A percentile compares a stretch with the other conserved stretches of the same genome.
Evolutionary conservation across 53 echinoderm and acorn worm species (phyloP).

Genomic region (Mesocentrotus franciscanus): DNA sequence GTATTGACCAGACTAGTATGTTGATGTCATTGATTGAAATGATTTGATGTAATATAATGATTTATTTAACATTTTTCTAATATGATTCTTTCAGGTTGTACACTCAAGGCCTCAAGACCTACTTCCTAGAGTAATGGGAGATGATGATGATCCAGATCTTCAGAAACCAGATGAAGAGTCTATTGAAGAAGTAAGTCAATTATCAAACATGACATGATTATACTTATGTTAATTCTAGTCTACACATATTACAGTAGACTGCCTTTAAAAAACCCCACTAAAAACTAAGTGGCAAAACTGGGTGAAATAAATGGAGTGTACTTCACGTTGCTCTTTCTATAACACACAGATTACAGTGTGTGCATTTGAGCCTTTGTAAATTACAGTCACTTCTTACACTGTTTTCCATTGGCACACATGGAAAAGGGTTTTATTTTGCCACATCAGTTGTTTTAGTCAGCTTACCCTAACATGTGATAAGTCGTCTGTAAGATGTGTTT

Average conservation of each 20-base stretch:
- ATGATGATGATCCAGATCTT: conserved; percentile 90
- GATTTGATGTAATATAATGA: neutral
- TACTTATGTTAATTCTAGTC: no score
- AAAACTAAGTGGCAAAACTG: neutral
- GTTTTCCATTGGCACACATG: no score
- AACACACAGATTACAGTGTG: no score
- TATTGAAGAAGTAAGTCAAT: conserved; percentile 86
- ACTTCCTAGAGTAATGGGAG: conserved; percentile 77
- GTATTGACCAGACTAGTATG: no score
- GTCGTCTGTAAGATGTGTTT: no score
- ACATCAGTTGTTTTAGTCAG: no score
- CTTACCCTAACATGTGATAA: no score
- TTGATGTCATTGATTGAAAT: no score
- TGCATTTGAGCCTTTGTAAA: neutral
- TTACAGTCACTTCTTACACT: no score
- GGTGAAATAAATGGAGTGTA: neutral
- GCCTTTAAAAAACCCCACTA: neutral
- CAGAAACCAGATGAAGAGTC: conserved; percentile 95
- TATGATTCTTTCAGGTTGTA: conserved; percentile 76
- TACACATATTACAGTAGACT: neutral
- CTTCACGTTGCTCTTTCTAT: no score
- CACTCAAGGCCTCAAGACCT: conserved; percentile 94
- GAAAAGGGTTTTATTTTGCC: no score
- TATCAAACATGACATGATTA: no score
- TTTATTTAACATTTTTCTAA: neutral